phyloP scores from a whole-genome alignment of 1,140 invertebrate genomes.

The Adoxophyes honmai region DNA sequence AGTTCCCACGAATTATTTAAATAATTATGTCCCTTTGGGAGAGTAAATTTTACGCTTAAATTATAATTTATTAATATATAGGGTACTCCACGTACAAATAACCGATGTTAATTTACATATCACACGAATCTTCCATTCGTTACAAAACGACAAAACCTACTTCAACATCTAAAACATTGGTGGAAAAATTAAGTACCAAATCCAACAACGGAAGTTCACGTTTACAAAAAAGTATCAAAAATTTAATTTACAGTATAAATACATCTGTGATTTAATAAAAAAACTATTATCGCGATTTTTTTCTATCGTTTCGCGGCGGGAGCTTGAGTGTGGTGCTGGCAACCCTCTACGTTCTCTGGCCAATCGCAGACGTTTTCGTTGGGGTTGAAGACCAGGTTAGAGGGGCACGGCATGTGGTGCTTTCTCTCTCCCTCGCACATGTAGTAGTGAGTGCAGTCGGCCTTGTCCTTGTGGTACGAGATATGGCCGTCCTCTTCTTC shows the following conservation, averaged over 20 bases:
- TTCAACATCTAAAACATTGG: conserved; percentile 31
- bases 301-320: conserved; percentile 79
- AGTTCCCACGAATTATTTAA: neutral
- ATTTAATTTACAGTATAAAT: neutral
- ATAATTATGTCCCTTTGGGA: conserved; percentile 58
- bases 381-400: conserved; percentile 95
- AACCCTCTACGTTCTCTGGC: conserved; percentile 96
- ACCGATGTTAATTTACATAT: conserved; percentile 64
- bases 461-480: conserved; percentile 93
- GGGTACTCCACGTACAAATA: conserved; percentile 26
- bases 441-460: conserved; percentile 95
- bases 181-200: conserved; percentile 20
- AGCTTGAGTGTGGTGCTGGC: conserved; percentile 88
- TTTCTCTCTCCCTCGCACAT: conserved; percentile 97
- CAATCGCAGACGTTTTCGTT: conserved; percentile 97
- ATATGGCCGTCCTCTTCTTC: conserved; percentile 96
- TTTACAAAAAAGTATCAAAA: too few species aligned
- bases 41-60: conserved; percentile 20
- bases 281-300: neutral
- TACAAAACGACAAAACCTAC: conserved; percentile 27
- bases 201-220: too few species aligned
- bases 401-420: conserved; percentile 97
- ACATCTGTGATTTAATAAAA: conserved; percentile 23
- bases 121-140: conserved; percentile 45
- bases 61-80: conserved; percentile 41